These are phyloP conservation scores for Andrena chrysosceles DNA, from an alignment of 2,888 invertebrate genomes.

Conservation along the genomic window DNA sequence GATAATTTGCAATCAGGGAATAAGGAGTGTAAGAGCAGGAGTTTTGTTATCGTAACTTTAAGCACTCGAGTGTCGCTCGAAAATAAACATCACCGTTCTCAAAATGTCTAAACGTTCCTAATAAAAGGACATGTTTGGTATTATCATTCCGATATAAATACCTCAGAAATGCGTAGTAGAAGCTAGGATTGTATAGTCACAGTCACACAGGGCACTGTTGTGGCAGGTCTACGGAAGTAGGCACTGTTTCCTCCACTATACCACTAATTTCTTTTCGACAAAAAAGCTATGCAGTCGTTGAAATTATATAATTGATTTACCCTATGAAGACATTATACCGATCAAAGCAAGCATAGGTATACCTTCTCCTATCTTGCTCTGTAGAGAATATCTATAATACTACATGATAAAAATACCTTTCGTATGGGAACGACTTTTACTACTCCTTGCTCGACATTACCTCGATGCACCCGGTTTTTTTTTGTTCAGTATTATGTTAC, in stretches of 20 bases:
- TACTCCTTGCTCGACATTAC: conserved; percentile 66
- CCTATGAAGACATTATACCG: conserved; percentile 79
- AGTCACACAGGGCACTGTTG: conserved; percentile 84
- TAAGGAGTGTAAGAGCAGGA: conserved; percentile 67
- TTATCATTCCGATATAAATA: conserved; percentile 85
- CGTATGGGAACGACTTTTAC: conserved; percentile 64
- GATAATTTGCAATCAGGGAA: conserved; percentile 57
- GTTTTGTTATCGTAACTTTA: conserved; percentile 65
- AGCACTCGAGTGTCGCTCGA: conserved; percentile 64
- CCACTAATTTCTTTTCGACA: conserved; percentile 81
- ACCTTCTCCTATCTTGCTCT: conserved; percentile 84
- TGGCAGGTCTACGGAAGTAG: conserved; percentile 84
- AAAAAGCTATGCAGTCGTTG: conserved; percentile 81
- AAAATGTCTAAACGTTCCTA: conserved; percentile 69
- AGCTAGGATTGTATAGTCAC: conserved; percentile 85
- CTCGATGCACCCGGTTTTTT: conserved; percentile 57
- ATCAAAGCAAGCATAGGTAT: conserved; percentile 84
- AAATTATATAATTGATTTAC: conserved; percentile 75
- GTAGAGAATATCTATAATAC: conserved; percentile 70
- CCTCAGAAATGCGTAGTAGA: conserved; percentile 85
- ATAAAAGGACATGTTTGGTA: conserved; percentile 82
- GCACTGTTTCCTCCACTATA: conserved; percentile 84
- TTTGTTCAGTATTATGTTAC: conserved; percentile 64
- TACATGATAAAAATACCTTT: conserved; percentile 71
- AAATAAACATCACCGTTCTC: conserved; percentile 67